Base-by-base conservation (phyloP, 2,888 invertebrate species). In the Entomobrya multifasciata region DNA sequence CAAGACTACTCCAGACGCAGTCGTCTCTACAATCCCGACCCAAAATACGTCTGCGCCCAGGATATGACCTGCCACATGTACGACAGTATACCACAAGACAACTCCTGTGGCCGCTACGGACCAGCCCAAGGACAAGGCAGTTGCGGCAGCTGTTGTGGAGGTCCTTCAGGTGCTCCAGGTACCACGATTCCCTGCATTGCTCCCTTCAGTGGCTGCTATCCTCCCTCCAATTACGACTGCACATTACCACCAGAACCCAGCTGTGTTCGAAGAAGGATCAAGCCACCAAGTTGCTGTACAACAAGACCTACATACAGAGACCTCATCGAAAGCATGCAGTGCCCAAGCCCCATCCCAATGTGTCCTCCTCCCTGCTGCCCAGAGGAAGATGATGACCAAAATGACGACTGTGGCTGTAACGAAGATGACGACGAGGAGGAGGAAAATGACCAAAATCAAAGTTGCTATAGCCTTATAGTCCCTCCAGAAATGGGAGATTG, bases 1-100 rank as follows among this genome's bases (percentile, higher is more conserved):
- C 67, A 80, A 36, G 80, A 80, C 30, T 80, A 70, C 25, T 65
- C 62, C 25, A 57, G 27, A 49, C 79, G 84, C 1, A 87, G 87
- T 25, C 77, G 72, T 2, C 57, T 79, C 3, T 87, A 84, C 57
- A 83, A 84, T 57, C 87, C 87, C 30, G 84, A 87, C 27, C 79
- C 84, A 20, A 70, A 79, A 20, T 87, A 87, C 41, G 55, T 20
- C 13, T 83, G 76, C 17, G 62, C 76, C 20, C 11, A 17, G 0
- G 76, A 83, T 30, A 20, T 80, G 0, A 80, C 80, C 4, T 80
- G 80, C 25, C 80, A 80, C 25, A 1, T 3, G 20, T 80, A 22
- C n/a, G 80, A 80, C 22, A 65, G 65, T 17, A 65, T 65, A 25
- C 22, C 79, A 62, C 22, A 79, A 25, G 30, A 44, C 49, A 49